Conservation (phyloP, 2,888 invertebrate genomes). For the Calameuta idolon region DNA sequence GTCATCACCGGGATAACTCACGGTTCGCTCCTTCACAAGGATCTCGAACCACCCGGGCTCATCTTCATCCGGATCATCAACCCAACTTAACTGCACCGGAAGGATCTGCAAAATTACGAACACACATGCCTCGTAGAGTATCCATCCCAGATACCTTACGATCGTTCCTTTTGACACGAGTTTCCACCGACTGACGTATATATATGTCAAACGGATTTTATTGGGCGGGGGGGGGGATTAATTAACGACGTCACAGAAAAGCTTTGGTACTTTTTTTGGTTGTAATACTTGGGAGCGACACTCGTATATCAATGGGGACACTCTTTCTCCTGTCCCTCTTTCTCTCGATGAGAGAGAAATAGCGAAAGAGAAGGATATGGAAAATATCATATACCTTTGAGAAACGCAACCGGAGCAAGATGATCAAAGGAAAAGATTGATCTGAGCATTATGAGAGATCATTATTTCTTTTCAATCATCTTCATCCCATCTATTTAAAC, state of each 20-base stretch:
- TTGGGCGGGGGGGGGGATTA: neutral
- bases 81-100: neutral
- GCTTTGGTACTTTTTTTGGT: neutral
- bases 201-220: neutral
- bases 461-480: neutral
- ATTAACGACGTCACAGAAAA: neutral
- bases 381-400: neutral
- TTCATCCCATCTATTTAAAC: neutral
- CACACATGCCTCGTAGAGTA: neutral
- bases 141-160: neutral
- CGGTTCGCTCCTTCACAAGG: neutral
- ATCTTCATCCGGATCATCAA: neutral
- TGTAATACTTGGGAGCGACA: neutral
- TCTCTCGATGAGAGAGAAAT: neutral
- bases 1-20: neutral
- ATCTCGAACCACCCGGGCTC: neutral
- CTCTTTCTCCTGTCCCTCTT: neutral
- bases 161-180: neutral
- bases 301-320: neutral
- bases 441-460: neutral
- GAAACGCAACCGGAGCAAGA: neutral
- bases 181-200: neutral
- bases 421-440: neutral
- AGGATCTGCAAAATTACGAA: neutral
- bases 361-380: neutral